phyloP scores from a whole-genome alignment of 2,888 invertebrate species.

The Melanargia galathea region DNA sequence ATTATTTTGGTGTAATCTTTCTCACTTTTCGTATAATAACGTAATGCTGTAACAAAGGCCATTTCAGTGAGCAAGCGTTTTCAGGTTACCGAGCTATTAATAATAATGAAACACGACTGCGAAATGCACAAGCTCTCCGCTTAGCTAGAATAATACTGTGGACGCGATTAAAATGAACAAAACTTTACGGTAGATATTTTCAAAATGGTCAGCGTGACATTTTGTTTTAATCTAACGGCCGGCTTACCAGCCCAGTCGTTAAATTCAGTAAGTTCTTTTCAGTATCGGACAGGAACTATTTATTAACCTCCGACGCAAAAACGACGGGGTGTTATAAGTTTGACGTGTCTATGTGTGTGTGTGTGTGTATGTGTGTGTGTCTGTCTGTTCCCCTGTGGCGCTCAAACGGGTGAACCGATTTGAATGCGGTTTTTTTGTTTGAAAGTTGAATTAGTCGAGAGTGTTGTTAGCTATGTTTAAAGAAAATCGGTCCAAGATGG shows the following conservation, averaged over 20 bases:
- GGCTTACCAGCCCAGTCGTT: neutral
- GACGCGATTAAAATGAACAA: conserved; percentile 17
- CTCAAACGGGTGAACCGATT: too few relatives aligned
- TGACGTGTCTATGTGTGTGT: too few relatives aligned
- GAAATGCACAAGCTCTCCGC: conserved; percentile 26
- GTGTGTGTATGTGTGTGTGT: too few relatives aligned
- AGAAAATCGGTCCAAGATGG: too few relatives aligned
- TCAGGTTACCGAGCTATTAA: conserved; percentile 28
- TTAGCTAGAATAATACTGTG: conserved; percentile 24
- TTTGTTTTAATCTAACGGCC: conserved; percentile 6
- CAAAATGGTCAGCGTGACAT: conserved; percentile 10
- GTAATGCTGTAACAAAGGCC: conserved; percentile 4
- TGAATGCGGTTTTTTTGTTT: too few relatives aligned
- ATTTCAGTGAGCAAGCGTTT: conserved; percentile 24
- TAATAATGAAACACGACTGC: conserved; percentile 31
- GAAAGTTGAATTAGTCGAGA: too few relatives aligned
- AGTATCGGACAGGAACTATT: too few relatives aligned
- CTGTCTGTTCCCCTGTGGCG: too few relatives aligned
- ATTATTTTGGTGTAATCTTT: neutral
- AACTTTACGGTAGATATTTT: conserved; percentile 22
- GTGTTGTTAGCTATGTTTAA: too few relatives aligned
- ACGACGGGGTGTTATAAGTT: too few relatives aligned
- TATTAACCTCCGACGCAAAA: too few relatives aligned
- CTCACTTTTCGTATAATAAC: conserved; percentile 3
- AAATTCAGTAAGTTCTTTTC: neutral